Percentiles rank a stretch among this genome's conserved stretches.
Conservation (phyloP, 2,888 invertebrate genomes). For the Anoplius nigerrimus region DNA sequence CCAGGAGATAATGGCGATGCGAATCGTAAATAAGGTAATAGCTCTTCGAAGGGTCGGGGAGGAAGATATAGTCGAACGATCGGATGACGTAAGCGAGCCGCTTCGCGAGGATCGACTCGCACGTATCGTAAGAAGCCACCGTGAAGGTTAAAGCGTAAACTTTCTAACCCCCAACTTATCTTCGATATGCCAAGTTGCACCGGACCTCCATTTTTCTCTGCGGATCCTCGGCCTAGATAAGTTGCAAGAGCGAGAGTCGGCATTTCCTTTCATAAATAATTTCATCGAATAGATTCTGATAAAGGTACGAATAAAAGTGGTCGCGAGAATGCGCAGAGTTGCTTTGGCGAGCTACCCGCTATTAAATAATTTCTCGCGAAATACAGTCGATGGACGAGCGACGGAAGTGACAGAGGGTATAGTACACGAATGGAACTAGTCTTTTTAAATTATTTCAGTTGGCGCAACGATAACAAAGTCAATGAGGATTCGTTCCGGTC, state of each 20-base stretch:
- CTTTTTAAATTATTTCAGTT: too few species aligned
- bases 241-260: slow-evolving; percentile 16
- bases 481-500: slow-evolving; percentile 37
- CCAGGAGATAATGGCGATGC: slow-evolving; percentile 61
- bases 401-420: slow-evolving; percentile 4
- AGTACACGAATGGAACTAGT: too few species aligned
- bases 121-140: slow-evolving; percentile 3
- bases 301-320: too few species aligned
- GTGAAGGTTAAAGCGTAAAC: slow-evolving; percentile 14
- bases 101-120: slow-evolving; percentile 41
- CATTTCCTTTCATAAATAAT: neutral
- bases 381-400: too few species aligned
- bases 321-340: too few species aligned
- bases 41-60: slow-evolving; percentile 50
- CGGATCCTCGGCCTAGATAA: neutral
- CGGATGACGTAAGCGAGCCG: slow-evolving; percentile 56
- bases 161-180: too few species aligned
- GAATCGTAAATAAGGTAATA: slow-evolving; percentile 65
- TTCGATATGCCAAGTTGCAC: too few species aligned
- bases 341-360: too few species aligned
- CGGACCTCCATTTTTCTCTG: neutral
- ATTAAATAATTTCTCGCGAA: too few species aligned
- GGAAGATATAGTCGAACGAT: slow-evolving; percentile 53
- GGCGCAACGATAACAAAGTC: too few species aligned
- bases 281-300: neutral